phyloP scores from a whole-genome alignment of 2,888 invertebrate genomes.

The Temnothorax ravouxi region DNA sequence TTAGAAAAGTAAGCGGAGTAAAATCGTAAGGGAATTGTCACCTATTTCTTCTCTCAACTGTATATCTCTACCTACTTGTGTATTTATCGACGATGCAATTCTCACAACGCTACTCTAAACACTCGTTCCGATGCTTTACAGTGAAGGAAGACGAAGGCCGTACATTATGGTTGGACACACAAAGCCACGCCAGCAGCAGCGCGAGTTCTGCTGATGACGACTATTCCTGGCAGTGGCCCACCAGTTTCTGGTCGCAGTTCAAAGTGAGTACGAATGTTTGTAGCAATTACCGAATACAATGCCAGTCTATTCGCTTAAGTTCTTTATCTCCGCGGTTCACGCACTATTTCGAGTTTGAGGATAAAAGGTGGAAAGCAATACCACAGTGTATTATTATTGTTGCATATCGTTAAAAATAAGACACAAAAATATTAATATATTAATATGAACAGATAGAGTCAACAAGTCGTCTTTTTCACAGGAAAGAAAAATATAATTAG shows the following conservation, averaged over 20 bases:
- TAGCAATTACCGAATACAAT: slow-evolving; percentile 38
- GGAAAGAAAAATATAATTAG: not conserved
- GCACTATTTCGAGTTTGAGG: not conserved
- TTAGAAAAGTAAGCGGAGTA: not conserved
- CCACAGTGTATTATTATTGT: not conserved
- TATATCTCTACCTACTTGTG: not conserved
- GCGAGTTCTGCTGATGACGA: slow-evolving; percentile 90
- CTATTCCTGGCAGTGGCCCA: slow-evolving; percentile 91
- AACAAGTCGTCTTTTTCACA: not conserved
- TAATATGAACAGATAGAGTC: not conserved
- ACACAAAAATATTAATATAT: not conserved
- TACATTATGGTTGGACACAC: slow-evolving; percentile 90
- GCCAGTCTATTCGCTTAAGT: slow-evolving; percentile 12
- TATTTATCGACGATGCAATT: slow-evolving; percentile 34
- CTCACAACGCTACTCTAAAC: slow-evolving; percentile 37
- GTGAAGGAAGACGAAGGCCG: slow-evolving; percentile 90
- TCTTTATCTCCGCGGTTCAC: not conserved
- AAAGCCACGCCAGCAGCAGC: slow-evolving; percentile 90
- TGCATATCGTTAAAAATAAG: not conserved
- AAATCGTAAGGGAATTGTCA: not conserved
- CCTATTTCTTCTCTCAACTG: not conserved
- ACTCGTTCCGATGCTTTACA: slow-evolving; percentile 72
- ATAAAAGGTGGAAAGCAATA: not conserved
- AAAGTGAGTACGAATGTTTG: slow-evolving; percentile 86
- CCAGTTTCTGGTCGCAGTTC: slow-evolving; percentile 93